Evolutionary conservation across 2,113 vertebrate genomes (phyloP).

Genomic region (Cinclus mexicanus): DNA sequence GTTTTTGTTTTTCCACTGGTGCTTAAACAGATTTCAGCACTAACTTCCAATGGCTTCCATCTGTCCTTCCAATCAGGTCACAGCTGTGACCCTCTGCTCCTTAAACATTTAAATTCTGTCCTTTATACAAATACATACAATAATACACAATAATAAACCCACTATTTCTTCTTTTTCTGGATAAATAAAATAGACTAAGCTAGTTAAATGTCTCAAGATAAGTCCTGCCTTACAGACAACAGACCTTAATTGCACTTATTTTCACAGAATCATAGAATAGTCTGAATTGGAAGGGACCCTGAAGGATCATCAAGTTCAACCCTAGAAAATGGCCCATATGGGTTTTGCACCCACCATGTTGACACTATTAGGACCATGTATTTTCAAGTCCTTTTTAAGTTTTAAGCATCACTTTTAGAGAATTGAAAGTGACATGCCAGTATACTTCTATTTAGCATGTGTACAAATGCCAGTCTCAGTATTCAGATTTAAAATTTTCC

Average conservation of each 20-base stretch:
- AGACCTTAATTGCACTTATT: background rate
- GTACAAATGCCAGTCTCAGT: background rate
- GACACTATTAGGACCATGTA: accelerated
- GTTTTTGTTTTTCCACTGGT: background rate
- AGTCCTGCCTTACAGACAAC: background rate
- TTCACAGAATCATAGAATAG: background rate
- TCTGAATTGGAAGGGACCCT: background rate
- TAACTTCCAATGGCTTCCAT: background rate
- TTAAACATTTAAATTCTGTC: background rate
- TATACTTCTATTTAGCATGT: background rate
- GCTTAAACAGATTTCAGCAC: background rate
- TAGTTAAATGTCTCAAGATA: background rate
- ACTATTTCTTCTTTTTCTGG: background rate
- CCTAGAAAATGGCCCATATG: background rate
- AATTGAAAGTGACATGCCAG: accelerated
- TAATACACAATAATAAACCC: background rate
- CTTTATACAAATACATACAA: background rate
- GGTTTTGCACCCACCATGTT: accelerated
- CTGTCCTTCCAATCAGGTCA: background rate
- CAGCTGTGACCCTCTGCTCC: background rate
- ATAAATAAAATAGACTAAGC: background rate
- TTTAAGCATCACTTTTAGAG: background rate
- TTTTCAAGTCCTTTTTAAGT: background rate
- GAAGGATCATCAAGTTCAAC: background rate
- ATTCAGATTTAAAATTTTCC: background rate